phyloP scores from a whole-genome alignment of 2,113 vertebrate species.

The Alouatta palliata region DNA sequence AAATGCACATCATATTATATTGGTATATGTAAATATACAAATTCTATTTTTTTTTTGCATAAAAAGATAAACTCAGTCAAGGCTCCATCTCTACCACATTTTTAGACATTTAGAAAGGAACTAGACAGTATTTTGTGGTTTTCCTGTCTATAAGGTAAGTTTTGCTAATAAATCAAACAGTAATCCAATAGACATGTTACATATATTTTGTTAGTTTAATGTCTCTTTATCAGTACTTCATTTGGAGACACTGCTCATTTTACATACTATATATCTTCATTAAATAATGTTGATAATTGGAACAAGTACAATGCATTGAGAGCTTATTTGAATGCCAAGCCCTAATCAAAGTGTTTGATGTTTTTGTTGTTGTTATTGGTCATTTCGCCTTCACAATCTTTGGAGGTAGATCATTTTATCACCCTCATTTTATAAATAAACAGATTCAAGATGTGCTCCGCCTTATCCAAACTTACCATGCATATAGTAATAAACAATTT shows the following conservation, averaged over 20 bases:
- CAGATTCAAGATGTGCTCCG: background rate
- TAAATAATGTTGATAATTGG: background rate
- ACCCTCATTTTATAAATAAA: background rate
- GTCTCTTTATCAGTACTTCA: background rate
- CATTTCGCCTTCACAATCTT: background rate
- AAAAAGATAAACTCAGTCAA: background rate
- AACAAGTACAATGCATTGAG: background rate
- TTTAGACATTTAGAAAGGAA: constrained; percentile 6
- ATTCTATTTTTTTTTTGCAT: background rate
- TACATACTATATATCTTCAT: background rate
- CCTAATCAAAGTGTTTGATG: background rate
- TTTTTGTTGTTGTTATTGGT: background rate
- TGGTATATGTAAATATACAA: background rate
- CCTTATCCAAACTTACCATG: background rate
- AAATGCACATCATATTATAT: background rate
- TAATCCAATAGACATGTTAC: background rate
- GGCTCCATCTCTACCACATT: background rate
- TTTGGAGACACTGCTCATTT: background rate
- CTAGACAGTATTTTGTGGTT: background rate
- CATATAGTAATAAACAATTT: background rate
- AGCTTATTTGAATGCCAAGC: background rate
- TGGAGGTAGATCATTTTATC: background rate
- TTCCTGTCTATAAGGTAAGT: background rate
- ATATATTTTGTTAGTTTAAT: background rate
- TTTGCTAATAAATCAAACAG: constrained; percentile 12